Evolutionary conservation across 2,888 invertebrate species (phyloP).

Genomic region (Bombylius major): DNA sequence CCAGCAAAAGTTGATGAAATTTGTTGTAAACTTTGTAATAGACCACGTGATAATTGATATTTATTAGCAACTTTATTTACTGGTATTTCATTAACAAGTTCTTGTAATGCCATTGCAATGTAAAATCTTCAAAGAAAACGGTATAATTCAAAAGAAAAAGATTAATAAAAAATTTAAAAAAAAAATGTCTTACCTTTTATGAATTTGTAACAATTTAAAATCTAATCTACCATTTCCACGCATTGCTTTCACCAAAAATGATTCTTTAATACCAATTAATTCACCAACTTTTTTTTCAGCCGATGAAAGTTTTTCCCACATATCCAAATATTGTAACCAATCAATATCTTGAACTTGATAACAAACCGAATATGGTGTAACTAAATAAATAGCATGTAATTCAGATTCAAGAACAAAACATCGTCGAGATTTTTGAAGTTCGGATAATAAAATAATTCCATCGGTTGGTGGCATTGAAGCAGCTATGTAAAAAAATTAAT

Average conservation of each 20-base stretch:
- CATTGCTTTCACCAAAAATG: conserved; percentile 67
- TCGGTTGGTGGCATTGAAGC: conserved; percentile 93
- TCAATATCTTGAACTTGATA: conserved; percentile 65
- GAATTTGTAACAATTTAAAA: conserved; percentile 44
- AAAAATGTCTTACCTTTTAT: conserved; percentile 42
- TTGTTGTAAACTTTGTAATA: conserved; percentile 88
- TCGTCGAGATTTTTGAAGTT: conserved; percentile 77
- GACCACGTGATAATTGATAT: conserved; percentile 76
- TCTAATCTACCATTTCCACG: conserved; percentile 50
- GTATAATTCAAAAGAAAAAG: no score
- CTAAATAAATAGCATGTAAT: conserved; percentile 86
- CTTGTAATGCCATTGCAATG: conserved; percentile 80
- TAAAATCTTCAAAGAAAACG: conserved; percentile 50
- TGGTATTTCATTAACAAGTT: conserved; percentile 83
- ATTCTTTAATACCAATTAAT: conserved; percentile 76
- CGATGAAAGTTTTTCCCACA: conserved; percentile 70
- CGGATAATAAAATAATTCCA: conserved; percentile 75
- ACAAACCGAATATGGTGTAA: conserved; percentile 84
- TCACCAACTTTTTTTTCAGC: conserved; percentile 79
- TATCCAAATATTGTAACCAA: conserved; percentile 62
- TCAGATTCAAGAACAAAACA: conserved; percentile 90
- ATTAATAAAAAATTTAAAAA: not conserved
- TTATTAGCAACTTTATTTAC: conserved; percentile 68
- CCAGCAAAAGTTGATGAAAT: conserved; percentile 92
- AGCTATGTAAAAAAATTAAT: conserved; percentile 31